Evolutionary conservation across 2,797 vertebrate species (phyloP), one percentile per base, ranked within the genome.

Genomic region (Parotocinclus haroldoi): DNA sequence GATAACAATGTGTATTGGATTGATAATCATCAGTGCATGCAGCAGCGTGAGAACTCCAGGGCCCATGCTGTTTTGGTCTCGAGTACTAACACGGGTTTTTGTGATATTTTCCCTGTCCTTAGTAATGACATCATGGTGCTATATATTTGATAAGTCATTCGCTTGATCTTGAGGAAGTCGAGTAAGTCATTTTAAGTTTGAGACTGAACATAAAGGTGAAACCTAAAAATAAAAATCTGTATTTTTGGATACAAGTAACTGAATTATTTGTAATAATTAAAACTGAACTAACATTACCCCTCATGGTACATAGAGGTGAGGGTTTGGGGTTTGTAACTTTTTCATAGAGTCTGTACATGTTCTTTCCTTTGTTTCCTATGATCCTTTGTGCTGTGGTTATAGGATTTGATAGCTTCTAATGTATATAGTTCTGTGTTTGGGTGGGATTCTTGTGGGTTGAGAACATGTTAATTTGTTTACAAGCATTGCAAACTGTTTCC

Each of bases 41-140:
- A 68, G 71, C 77, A 74, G 63, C 53, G 73, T 76, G 76, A 72
- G 69, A 62, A 69, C 72, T 64, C 45, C 13, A 68, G 64, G 71
- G 63, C 74, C 71, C 67, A 71, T 50, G 50, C 53, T 58, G 38
- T 53, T 65, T 69, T 14, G 72, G 77, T 82, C 73, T 80, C 37
- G 69, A 88, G 93, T 95, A 94, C 93, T 96, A 95, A 98, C 94
- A 96, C 94, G 92, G 95, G 94, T 95, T 93, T 90, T 93, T 95
- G 92, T 94, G 95, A 93, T 89, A 93, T 84, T 91, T 83, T 89
- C 86, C 86, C 86, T 85, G 78, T 86, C 92, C 86, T 92, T 88
- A 88, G 93, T 91, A 91, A 93, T 92, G 93, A 92, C 95, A 95
- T 86, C 72, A 95, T 96, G 96, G 96, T 98, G 95, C 94, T 98